Conservation (phyloP, 2,888 invertebrate genomes). For the Lithosia quadra region DNA sequence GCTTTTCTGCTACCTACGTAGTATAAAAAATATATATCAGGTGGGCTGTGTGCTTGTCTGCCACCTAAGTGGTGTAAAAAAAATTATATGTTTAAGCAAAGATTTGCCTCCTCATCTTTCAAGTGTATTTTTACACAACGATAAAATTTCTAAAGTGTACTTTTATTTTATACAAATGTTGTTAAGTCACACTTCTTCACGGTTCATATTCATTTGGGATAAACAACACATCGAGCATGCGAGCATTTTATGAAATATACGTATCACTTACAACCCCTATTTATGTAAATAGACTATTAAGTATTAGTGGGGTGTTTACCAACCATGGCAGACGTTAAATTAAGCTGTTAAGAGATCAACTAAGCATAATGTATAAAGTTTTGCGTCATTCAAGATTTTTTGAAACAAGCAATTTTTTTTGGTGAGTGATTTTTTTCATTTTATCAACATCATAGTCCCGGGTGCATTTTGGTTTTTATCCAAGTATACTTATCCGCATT, state of each 20-base stretch:
- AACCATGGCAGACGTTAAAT: slow-evolving; percentile 34
- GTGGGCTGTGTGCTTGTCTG: no score
- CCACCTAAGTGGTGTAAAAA: no score
- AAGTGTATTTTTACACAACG: background rate
- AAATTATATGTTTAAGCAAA: background rate
- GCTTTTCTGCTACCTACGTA: no score
- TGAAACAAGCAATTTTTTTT: no score
- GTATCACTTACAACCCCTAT: slow-evolving; percentile 42
- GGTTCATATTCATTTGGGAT: slow-evolving; percentile 22
- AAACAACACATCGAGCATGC: slow-evolving; percentile 23
- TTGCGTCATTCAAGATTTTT: background rate
- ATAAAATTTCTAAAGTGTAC: background rate
- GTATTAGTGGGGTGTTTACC: slow-evolving; percentile 36
- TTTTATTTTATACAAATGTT: slow-evolving; percentile 26
- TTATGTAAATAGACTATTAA: slow-evolving; percentile 46
- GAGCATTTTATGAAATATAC: slow-evolving; percentile 36
- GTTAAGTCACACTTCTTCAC: slow-evolving; percentile 31
- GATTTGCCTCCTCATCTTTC: background rate
- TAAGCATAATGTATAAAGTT: slow-evolving; percentile 4
- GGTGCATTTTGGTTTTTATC: no score
- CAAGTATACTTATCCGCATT: no score
- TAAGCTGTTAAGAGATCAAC: slow-evolving; percentile 21
- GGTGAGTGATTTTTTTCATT: no score
- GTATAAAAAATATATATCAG: no score
- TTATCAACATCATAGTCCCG: no score